Evolutionary conservation across 2,888 invertebrate species (phyloP), one percentile per base, ranked within the genome.

Genomic region (Athalia circularis): DNA sequence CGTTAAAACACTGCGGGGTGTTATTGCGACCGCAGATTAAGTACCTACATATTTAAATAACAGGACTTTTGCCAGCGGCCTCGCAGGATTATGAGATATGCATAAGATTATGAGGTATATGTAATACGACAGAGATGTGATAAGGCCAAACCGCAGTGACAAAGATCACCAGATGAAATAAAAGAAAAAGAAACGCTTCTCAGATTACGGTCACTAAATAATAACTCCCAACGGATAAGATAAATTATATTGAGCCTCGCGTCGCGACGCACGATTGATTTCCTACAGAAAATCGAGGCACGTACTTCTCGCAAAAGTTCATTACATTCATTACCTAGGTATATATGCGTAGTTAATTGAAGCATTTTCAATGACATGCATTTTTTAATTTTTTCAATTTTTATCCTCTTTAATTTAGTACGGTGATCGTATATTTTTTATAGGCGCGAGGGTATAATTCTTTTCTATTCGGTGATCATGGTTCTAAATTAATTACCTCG

Each of bases 331-430:
- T 29, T 47, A 13, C 59, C 59, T 72, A 29, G 29, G 29, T 29
- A 29, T 29, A 29, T 72, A 59, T 72, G 9, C 57, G 57, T 59
- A 72, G 13, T 72, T 72, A 72, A 72, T 72, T 72, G 59, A 59
- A 72, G 47, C 72, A 13, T 72, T 72, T 72, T 72, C 59, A 59
- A 13, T 29, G 65, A 68, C 15, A 54, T 29, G 54, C 5, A 52
- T 52, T 68, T 52, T 68, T 65, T 47, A 6, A 52, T 68, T 68
- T 52, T 68, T 65, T 47, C 13, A 47, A 2, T 61, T 6, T 61
- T 61, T 13, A n/a, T n/a, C 7, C 13, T 13, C 3, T 29, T 29
- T 2, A 29, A 29, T 2, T 0, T 29, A 29, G 29, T 29, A 1
- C 29, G 29, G 29, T 29, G 29, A 29, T 29, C 0, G 29, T 1